phyloP scores from a whole-genome alignment of 2,113 vertebrate species.

The Salminus brasiliensis region DNA sequence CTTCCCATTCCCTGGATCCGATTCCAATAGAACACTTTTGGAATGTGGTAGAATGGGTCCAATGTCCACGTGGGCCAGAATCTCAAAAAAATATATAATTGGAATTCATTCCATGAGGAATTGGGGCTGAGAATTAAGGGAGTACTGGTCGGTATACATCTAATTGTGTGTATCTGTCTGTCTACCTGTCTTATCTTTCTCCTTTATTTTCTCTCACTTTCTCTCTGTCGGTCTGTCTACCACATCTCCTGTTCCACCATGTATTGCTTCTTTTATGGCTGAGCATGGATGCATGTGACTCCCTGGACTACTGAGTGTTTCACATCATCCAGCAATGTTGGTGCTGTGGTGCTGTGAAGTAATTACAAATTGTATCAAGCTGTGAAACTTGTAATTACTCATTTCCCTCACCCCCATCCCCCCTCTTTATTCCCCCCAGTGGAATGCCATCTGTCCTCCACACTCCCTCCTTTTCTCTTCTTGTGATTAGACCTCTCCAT shows the following conservation, averaged over 20 bases:
- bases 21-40: no score
- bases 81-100: no score
- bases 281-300: neutral
- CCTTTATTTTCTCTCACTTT: neutral
- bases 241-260: neutral
- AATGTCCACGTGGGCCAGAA: no score
- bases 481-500: slow-evolving; percentile 13
- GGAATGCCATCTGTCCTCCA: slow-evolving; percentile 50
- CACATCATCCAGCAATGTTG: slow-evolving; percentile 4
- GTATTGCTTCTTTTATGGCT: neutral
- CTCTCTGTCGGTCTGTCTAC: neutral
- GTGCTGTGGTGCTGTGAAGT: slow-evolving; percentile 40
- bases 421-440: slow-evolving; percentile 38
- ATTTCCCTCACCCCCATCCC: slow-evolving; percentile 35
- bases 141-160: no score
- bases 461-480: neutral
- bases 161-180: no score
- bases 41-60: no score
- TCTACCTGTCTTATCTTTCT: neutral
- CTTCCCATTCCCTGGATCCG: no score
- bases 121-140: no score
- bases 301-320: neutral
- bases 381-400: slow-evolving; percentile 57
- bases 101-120: no score
- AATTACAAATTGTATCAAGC: slow-evolving; percentile 56